Percentiles rank a stretch among this genome's conserved stretches.
phyloP scores from a whole-genome alignment of 2,797 vertebrate species.

The Taenioides sp. region DNA sequence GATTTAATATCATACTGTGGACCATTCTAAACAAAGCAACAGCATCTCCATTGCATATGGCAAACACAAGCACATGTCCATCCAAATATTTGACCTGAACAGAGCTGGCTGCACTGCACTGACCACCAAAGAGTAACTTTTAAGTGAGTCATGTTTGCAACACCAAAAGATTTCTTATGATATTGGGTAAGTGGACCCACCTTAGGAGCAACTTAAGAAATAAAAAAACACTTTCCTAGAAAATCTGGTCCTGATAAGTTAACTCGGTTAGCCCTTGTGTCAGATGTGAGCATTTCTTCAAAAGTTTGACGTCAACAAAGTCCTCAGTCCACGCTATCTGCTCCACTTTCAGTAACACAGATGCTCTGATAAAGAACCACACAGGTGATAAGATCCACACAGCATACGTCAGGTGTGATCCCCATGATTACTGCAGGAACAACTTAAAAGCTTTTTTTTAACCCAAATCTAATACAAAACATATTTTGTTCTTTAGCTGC shows the following conservation, averaged over 20 bases:
- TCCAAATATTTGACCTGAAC: conserved; percentile 69
- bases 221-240: conserved; percentile 30
- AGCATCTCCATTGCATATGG: conserved; percentile 19
- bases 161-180: conserved; percentile 53
- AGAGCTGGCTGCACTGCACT: conserved; percentile 28
- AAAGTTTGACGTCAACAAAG: conserved; percentile 64
- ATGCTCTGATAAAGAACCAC: conserved; percentile 51
- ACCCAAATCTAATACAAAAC: conserved; percentile 45
- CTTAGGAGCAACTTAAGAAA: conserved; percentile 50
- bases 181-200: conserved; percentile 54
- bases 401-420: conserved; percentile 29
- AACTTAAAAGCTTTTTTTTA: conserved; percentile 37
- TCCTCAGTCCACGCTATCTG: conserved; percentile 57
- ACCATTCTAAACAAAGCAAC: background rate
- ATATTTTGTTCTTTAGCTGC: conserved; percentile 27
- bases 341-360: conserved; percentile 48
- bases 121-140: conserved; percentile 62
- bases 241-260: conserved; percentile 36
- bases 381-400: conserved; percentile 3
- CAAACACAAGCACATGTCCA: conserved; percentile 46
- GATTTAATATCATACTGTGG: too few species aligned
- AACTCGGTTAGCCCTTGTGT: conserved; percentile 35
- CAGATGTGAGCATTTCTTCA: conserved; percentile 48
- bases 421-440: conserved; percentile 36
- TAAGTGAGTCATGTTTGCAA: conserved; percentile 54